Evolutionary conservation across 2,888 invertebrate species (phyloP).

Genomic region (Cataglyphis rosenhaueri): DNA sequence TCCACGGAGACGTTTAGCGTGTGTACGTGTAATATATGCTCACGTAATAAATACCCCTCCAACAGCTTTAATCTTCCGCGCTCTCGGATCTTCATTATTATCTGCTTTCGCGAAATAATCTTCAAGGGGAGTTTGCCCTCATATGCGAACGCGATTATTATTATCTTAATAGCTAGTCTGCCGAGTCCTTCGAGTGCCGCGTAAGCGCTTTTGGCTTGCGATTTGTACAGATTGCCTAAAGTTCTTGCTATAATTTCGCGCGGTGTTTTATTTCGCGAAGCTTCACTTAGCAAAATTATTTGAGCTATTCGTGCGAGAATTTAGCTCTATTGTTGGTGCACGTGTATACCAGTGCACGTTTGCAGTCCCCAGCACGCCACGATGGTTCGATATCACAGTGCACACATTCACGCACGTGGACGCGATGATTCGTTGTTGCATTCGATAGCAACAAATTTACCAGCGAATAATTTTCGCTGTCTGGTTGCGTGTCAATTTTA

Average conservation of each 20-base stretch:
- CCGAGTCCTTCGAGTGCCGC: slow-evolving; percentile 7
- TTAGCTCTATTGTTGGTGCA: slow-evolving; percentile 59
- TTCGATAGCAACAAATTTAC: slow-evolving; percentile 27
- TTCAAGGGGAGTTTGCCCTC: slow-evolving; percentile 8
- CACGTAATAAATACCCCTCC: slow-evolving; percentile 62
- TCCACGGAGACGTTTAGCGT: slow-evolving; percentile 64
- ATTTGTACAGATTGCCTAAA: slow-evolving; percentile 54
- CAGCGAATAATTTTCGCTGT: neutral
- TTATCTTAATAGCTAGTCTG: slow-evolving; percentile 8
- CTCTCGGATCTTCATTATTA: slow-evolving; percentile 32
- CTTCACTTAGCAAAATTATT: slow-evolving; percentile 42
- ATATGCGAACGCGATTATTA: slow-evolving; percentile 24
- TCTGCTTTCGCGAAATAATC: slow-evolving; percentile 37
- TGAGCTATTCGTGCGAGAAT: slow-evolving; percentile 47
- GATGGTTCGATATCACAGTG: slow-evolving; percentile 36
- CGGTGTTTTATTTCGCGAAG: slow-evolving; percentile 25
- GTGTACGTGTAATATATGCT: slow-evolving; percentile 55
- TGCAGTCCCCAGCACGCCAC: slow-evolving; percentile 19
- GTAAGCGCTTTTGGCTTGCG: slow-evolving; percentile 4
- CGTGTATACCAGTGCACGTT: slow-evolving; percentile 28
- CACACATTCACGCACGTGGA: slow-evolving; percentile 26
- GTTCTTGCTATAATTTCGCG: slow-evolving; percentile 30
- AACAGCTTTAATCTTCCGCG: slow-evolving; percentile 52
- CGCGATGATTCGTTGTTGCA: slow-evolving; percentile 26
- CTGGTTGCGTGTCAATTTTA: slow-evolving; percentile 26